A percentile compares a stretch with the other conserved stretches of the same genome.
Evolutionary conservation across 2,797 vertebrate genomes (phyloP).

Genomic region (Macrochelys suwanniensis): DNA sequence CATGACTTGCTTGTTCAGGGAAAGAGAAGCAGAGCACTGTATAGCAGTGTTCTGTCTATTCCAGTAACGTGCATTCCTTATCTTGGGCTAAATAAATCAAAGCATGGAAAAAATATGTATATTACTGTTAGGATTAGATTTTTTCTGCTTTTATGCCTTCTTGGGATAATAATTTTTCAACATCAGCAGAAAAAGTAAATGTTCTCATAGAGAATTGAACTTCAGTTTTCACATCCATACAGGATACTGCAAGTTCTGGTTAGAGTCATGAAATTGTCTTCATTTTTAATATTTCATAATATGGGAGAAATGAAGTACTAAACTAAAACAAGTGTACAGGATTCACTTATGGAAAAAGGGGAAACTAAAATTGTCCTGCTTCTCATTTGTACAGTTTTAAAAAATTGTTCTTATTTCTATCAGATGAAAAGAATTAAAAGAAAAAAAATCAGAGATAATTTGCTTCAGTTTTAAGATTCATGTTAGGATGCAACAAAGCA

Average conservation of each 20-base stretch:
- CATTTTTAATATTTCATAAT: slow-evolving; percentile 17
- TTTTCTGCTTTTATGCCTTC: slow-evolving; percentile 41
- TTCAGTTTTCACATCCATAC: slow-evolving; percentile 30
- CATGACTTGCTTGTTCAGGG: slow-evolving; percentile 73
- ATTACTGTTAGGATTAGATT: slow-evolving; percentile 49
- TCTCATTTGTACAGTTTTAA: slow-evolving; percentile 7
- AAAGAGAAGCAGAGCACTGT: slow-evolving; percentile 61
- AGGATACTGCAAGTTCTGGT: slow-evolving; percentile 6
- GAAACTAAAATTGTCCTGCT: slow-evolving; percentile 4
- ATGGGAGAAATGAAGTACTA: background rate
- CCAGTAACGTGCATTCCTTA: slow-evolving; percentile 57
- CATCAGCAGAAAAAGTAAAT: slow-evolving; percentile 28
- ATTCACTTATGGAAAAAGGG: slow-evolving; percentile 15
- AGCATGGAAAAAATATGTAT: slow-evolving; percentile 59
- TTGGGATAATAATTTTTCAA: slow-evolving; percentile 46
- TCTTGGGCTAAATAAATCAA: slow-evolving; percentile 59
- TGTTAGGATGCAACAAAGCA: slow-evolving; percentile 31
- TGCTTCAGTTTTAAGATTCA: background rate
- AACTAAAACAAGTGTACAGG: slow-evolving; percentile 20
- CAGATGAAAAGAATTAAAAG: slow-evolving; percentile 2
- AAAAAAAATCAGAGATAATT: background rate
- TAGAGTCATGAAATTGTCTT: slow-evolving; percentile 34
- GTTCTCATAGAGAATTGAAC: slow-evolving; percentile 1
- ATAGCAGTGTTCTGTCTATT: slow-evolving; percentile 41
- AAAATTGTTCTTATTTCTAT: slow-evolving; percentile 3